Conservation (phyloP, 2,113 vertebrate genomes). For the Hyperoodon ampullatus region DNA sequence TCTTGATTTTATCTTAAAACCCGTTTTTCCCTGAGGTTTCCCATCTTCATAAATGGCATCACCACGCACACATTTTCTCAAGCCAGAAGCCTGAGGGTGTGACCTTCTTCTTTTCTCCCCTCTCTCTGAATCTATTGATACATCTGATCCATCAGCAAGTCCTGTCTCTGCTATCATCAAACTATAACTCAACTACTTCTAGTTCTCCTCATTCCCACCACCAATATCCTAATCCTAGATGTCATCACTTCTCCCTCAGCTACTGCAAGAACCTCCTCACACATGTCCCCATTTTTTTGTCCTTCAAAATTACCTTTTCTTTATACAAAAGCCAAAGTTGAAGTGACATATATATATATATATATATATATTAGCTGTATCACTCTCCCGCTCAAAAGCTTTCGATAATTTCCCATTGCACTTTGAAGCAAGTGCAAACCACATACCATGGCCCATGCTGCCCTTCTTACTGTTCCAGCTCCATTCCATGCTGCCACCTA, state of each 20-base stretch:
- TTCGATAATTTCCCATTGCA: background rate
- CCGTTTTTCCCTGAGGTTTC: background rate
- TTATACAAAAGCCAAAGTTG: background rate
- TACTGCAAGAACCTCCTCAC: background rate
- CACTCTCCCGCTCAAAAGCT: background rate
- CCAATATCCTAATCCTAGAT: background rate
- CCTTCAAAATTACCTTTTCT: background rate
- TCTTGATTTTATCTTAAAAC: slow-evolving; percentile 15
- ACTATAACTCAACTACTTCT: background rate
- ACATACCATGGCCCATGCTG: background rate
- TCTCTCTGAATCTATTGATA: background rate
- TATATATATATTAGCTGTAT: background rate
- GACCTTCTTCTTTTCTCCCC: background rate
- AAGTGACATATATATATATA: background rate
- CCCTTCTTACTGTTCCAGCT: background rate
- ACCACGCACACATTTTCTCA: background rate
- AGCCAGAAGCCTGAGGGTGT: background rate
- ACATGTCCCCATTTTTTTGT: background rate
- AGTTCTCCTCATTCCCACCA: background rate
- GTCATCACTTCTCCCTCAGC: background rate
- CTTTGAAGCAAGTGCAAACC: background rate
- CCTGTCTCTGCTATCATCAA: background rate
- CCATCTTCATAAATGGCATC: background rate
- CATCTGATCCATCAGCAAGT: background rate
- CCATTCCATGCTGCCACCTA: background rate